These are phyloP conservation scores for Hypolimnas misippus DNA, from an alignment of 2,888 invertebrate species.

Conservation along the genomic window DNA sequence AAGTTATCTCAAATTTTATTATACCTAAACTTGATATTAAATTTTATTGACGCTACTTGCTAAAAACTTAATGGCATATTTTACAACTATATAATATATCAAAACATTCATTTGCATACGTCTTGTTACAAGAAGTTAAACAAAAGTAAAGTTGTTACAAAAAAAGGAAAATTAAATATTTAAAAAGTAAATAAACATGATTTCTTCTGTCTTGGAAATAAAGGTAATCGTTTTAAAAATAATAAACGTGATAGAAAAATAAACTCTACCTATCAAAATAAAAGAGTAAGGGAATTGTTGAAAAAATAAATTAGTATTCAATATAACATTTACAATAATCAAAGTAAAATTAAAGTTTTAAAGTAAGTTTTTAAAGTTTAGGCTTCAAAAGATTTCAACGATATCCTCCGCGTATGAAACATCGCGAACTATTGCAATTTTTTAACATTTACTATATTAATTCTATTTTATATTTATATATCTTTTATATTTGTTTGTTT, in stretches of 20 bases:
- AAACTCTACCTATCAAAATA: too few species aligned
- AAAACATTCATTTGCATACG: constrained; percentile 39
- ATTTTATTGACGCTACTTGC: constrained; percentile 46
- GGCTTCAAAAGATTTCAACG: constrained; percentile 47
- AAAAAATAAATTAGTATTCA: too few species aligned
- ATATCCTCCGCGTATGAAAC: too few species aligned
- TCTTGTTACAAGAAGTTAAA: constrained; percentile 19
- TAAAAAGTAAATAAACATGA: neutral
- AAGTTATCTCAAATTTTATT: constrained; percentile 45
- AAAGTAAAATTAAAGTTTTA: neutral
- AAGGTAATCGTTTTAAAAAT: too few species aligned
- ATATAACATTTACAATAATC: too few species aligned
- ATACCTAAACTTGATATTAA: constrained; percentile 42
- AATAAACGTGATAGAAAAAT: too few species aligned
- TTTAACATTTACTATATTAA: too few species aligned
- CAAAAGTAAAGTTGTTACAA: neutral
- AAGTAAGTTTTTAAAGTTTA: neutral
- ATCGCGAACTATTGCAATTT: too few species aligned
- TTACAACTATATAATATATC: constrained; percentile 42
- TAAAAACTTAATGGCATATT: constrained; percentile 46
- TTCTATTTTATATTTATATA: neutral
- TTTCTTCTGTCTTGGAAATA: too few species aligned
- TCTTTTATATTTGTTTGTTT: too few species aligned
- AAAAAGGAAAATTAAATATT: neutral
- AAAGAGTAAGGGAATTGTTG: too few species aligned